Evolutionary conservation across 2,797 vertebrate genomes (phyloP).

Genomic region (Scarus forsteni): DNA sequence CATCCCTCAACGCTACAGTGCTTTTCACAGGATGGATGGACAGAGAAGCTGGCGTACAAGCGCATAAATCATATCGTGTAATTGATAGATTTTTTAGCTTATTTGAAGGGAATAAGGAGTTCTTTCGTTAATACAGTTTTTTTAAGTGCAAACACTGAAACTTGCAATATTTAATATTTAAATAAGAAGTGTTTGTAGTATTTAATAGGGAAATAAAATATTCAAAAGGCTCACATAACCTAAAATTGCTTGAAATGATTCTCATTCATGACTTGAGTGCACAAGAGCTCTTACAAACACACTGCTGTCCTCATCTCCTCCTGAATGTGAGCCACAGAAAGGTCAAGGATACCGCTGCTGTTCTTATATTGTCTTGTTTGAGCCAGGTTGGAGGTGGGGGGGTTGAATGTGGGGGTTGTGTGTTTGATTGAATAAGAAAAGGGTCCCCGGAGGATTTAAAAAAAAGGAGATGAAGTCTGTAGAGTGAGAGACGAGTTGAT

Average conservation of each 20-base stretch:
- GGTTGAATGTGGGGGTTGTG: background rate
- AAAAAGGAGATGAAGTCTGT: constrained; percentile 22
- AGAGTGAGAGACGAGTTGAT: constrained; percentile 29
- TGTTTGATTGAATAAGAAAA: constrained; percentile 15
- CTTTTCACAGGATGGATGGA: too few species aligned
- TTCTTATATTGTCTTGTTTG: constrained; percentile 17
- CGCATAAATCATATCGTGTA: too few species aligned
- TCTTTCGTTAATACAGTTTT: too few species aligned
- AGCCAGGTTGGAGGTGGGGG: background rate
- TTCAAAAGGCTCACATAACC: constrained; percentile 29
- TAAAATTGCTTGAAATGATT: constrained; percentile 1
- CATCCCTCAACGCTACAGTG: too few species aligned
- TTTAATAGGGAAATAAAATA: constrained; percentile 32
- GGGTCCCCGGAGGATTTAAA: constrained; percentile 17
- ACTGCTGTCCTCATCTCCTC: constrained; percentile 21
- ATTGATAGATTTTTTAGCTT: too few species aligned
- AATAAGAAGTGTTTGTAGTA: constrained; percentile 24
- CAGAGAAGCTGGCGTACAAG: too few species aligned
- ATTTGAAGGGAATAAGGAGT: too few species aligned
- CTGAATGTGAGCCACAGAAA: constrained; percentile 42
- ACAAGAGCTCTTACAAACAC: constrained; percentile 2
- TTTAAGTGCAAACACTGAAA: background rate
- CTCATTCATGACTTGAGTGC: background rate
- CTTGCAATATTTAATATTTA: background rate
- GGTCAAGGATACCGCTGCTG: constrained; percentile 52